Evolutionary conservation across 2,888 invertebrate species (phyloP).

Genomic region (Lycophotia porphyrea): DNA sequence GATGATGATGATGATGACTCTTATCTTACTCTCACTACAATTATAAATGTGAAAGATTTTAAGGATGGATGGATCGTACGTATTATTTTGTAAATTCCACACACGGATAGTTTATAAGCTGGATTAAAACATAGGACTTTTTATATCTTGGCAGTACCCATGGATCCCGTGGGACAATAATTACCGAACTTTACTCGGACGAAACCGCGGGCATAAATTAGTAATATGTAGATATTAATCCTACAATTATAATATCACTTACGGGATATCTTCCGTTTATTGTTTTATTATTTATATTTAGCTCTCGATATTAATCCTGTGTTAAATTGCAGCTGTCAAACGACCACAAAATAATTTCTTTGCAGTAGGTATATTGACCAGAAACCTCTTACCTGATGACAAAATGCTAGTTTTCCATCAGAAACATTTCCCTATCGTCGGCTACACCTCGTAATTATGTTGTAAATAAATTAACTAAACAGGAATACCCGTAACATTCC

Average conservation of each 20-base stretch:
- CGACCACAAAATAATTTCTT: neutral
- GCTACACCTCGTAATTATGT: neutral
- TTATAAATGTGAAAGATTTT: neutral
- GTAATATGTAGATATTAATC: no score
- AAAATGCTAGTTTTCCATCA: neutral
- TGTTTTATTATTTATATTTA: no score
- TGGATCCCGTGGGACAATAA: neutral
- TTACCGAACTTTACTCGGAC: neutral
- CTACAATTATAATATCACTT: no score
- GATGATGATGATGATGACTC: neutral
- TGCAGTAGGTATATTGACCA: neutral
- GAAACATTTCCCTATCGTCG: no score
- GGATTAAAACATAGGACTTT: neutral
- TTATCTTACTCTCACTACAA: neutral
- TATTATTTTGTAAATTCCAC: neutral
- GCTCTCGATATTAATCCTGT: neutral
- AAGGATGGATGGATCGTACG: neutral
- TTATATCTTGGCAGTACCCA: neutral
- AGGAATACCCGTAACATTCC: slow-evolving; percentile 22
- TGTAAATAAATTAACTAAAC: neutral
- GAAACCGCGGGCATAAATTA: neutral
- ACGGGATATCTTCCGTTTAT: no score
- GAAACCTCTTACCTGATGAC: neutral
- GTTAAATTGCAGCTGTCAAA: neutral
- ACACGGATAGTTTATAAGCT: neutral